A percentile compares a stretch with the other conserved stretches of the same genome.
These are phyloP conservation scores for Orthosia incerta DNA, from an alignment of 2,888 invertebrate genomes.

Conservation along the genomic window DNA sequence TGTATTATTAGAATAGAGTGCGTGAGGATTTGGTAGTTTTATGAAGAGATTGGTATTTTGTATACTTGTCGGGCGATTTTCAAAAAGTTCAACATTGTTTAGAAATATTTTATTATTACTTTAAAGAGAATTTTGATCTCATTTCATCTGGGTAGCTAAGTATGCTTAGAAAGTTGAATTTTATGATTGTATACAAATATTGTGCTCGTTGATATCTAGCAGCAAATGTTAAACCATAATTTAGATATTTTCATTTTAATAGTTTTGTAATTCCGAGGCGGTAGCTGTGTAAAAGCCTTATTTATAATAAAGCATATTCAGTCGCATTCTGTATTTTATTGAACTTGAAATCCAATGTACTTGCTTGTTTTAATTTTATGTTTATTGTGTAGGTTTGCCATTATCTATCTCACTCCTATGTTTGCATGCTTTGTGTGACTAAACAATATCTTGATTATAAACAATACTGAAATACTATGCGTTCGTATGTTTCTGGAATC, in stretches of 20 bases:
- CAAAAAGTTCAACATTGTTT: slow-evolving; percentile 67
- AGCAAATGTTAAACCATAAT: slow-evolving; percentile 68
- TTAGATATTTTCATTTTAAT: slow-evolving; percentile 73
- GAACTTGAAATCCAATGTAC: slow-evolving; percentile 71
- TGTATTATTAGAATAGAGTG: slow-evolving; percentile 59
- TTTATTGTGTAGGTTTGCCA: slow-evolving; percentile 91
- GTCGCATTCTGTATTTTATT: slow-evolving; percentile 88
- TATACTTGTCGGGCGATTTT: slow-evolving; percentile 75
- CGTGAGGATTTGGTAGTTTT: slow-evolving; percentile 65
- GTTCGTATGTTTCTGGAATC: slow-evolving; percentile 34
- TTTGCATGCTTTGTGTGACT: slow-evolving; percentile 68
- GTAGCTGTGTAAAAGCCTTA: slow-evolving; percentile 87
- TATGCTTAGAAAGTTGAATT: slow-evolving; percentile 60
- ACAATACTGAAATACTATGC: slow-evolving; percentile 56
- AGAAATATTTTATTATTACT: slow-evolving; percentile 55
- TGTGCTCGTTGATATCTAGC: slow-evolving; percentile 67
- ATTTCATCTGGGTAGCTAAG: slow-evolving; percentile 69
- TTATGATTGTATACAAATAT: slow-evolving; percentile 73
- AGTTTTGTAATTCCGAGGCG: slow-evolving; percentile 85
- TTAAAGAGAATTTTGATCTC: slow-evolving; percentile 74
- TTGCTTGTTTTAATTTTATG: slow-evolving; percentile 81
- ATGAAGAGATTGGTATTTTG: slow-evolving; percentile 73
- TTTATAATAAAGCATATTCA: slow-evolving; percentile 90
- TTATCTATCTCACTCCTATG: slow-evolving; percentile 75
- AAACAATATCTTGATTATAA: slow-evolving; percentile 54